phyloP scores from a whole-genome alignment of 37 sponge, comb jelly and placozoan genomes.

The Spongia lamella region DNA sequence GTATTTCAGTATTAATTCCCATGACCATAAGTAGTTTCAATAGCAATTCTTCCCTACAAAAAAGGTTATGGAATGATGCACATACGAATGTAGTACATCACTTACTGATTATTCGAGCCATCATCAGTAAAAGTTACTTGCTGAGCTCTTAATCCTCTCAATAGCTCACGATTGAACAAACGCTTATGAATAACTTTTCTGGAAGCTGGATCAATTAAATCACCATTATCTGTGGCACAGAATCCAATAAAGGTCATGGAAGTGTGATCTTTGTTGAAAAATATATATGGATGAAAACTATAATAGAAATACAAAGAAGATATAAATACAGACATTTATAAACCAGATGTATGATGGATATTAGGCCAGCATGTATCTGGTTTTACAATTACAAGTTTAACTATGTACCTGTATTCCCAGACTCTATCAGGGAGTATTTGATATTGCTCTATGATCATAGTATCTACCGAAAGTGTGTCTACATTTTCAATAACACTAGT shows the following conservation, averaged over 20 bases:
- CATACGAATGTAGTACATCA: neutral
- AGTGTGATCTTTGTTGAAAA: conserved; percentile 59
- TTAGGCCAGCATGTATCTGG: neutral
- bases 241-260: conserved; percentile 70
- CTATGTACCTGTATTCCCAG: too few relatives aligned
- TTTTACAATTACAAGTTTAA: neutral
- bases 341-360: neutral
- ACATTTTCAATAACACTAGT: too few relatives aligned
- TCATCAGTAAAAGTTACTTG: conserved; percentile 38
- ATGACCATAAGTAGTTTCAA: conserved; percentile 55
- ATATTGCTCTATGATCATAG: neutral
- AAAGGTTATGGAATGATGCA: too few relatives aligned
- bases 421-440: too few relatives aligned
- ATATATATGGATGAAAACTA: conserved; percentile 70
- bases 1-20: conserved; percentile 24
- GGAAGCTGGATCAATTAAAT: conserved; percentile 30
- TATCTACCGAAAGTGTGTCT: too few relatives aligned
- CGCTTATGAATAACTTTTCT: neutral
- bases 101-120: conserved; percentile 18
- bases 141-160: conserved; percentile 20
- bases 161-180: conserved; percentile 30
- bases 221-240: neutral
- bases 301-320: neutral
- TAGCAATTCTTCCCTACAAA: conserved; percentile 22
- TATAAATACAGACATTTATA: neutral